These are phyloP conservation scores for Eucera pruinosa DNA, from an alignment of 2,888 invertebrate species.

Conservation along the genomic window DNA sequence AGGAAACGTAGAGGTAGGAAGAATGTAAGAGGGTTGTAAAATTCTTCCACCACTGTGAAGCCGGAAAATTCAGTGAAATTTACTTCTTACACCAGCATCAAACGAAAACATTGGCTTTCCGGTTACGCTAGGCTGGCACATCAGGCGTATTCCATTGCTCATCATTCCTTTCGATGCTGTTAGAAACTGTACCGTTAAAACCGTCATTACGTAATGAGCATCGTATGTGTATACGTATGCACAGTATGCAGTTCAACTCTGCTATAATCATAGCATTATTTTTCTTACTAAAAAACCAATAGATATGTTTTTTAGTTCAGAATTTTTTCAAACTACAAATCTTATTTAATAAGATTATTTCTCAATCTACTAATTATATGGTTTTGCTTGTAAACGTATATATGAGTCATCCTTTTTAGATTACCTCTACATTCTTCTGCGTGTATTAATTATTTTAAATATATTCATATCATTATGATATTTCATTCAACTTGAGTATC, in stretches of 20 bases:
- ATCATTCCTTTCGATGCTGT: conserved; percentile 53
- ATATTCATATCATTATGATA: not conserved
- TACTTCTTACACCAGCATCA: conserved; percentile 68
- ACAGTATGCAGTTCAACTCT: not conserved
- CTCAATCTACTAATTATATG: not conserved
- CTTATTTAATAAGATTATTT: not conserved
- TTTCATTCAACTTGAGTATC: not conserved
- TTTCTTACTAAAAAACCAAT: no score
- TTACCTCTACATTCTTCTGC: no score
- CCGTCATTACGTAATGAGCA: conserved; percentile 5
- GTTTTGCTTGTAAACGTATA: not conserved
- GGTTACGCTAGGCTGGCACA: conserved; percentile 62
- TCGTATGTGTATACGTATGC: not conserved
- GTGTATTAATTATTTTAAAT: conserved; percentile 1
- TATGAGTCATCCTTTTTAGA: no score
- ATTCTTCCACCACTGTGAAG: conserved; percentile 71
- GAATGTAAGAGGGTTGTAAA: conserved; percentile 73
- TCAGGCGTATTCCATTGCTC: conserved; percentile 63
- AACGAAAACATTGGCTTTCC: conserved; percentile 70
- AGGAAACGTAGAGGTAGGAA: conserved; percentile 22
- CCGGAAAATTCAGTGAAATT: conserved; percentile 77
- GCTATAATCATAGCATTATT: no score
- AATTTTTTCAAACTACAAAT: not conserved
- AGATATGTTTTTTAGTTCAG: not conserved
- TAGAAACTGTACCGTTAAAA: conserved; percentile 29